These are phyloP conservation scores for Sebastes miniatus DNA, from an alignment of 2,797 vertebrate genomes.

Conservation along the genomic window DNA sequence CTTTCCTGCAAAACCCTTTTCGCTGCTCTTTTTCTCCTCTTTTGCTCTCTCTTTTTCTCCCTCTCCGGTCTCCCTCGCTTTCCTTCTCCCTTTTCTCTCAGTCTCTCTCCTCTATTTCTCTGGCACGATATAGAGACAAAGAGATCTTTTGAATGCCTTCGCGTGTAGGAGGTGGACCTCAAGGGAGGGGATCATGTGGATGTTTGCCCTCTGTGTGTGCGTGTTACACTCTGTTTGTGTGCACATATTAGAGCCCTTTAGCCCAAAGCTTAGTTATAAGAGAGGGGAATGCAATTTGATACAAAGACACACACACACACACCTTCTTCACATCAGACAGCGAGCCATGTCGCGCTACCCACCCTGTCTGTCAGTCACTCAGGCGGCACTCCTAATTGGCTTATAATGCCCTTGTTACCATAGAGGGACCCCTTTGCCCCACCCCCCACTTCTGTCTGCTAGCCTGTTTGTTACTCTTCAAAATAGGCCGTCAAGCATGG, in stretches of 20 bases:
- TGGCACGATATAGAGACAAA: constrained; percentile 73
- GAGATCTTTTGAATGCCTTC: constrained; percentile 74
- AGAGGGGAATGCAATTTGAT: constrained; percentile 58
- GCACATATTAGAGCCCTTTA: constrained; percentile 66
- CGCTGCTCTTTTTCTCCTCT: constrained; percentile 60
- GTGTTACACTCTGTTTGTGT: constrained; percentile 55
- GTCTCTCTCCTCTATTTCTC: constrained; percentile 54
- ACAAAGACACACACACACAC: constrained; percentile 35
- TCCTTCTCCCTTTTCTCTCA: constrained; percentile 30
- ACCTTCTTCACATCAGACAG: constrained; percentile 60
- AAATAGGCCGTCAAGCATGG: constrained; percentile 63
- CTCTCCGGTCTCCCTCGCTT: constrained; percentile 17
- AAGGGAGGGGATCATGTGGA: constrained; percentile 75
- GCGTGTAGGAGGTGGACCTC: constrained; percentile 78
- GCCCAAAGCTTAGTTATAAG: constrained; percentile 57
- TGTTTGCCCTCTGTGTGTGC: constrained; percentile 52
- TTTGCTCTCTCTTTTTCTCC: constrained; percentile 17
- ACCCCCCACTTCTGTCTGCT: constrained; percentile 67
- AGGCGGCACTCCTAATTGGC: constrained; percentile 75
- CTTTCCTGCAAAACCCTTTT: constrained; percentile 61
- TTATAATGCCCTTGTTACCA: constrained; percentile 79
- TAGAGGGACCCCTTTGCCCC: constrained; percentile 65
- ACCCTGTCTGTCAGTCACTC: constrained; percentile 72
- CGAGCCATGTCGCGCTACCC: constrained; percentile 47
- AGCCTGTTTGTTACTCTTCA: constrained; percentile 73